These are phyloP conservation scores for pig (Sus scrofa) DNA, from an alignment of 2,113 vertebrate species.

Conservation along the genomic window T2T-Sscrofa CM000812.6:38034501-38035000, in stretches of 20 bases:
- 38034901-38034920: constrained; percentile 64
- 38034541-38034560: no score
- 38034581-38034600: no score
- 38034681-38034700: not conserved
- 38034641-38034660: no score
- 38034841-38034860: constrained; percentile 47
- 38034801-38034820: not conserved
- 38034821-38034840: not conserved
- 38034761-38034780: rapidly evolving
- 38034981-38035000: constrained; percentile 62
- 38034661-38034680: no score
- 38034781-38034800: not conserved
- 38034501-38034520: no score
- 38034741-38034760: not conserved
- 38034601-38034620: no score
- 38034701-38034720: not conserved
- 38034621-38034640: no score
- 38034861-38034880: not conserved
- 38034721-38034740: not conserved
- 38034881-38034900: not conserved
- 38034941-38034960: constrained; percentile 70
- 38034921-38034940: constrained; percentile 72
- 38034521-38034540: no score
- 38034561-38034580: no score
- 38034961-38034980: constrained; percentile 73